These are phyloP conservation scores for Malthinus flaveolus DNA, from an alignment of 2,888 invertebrate genomes.

Conservation along the genomic window DNA sequence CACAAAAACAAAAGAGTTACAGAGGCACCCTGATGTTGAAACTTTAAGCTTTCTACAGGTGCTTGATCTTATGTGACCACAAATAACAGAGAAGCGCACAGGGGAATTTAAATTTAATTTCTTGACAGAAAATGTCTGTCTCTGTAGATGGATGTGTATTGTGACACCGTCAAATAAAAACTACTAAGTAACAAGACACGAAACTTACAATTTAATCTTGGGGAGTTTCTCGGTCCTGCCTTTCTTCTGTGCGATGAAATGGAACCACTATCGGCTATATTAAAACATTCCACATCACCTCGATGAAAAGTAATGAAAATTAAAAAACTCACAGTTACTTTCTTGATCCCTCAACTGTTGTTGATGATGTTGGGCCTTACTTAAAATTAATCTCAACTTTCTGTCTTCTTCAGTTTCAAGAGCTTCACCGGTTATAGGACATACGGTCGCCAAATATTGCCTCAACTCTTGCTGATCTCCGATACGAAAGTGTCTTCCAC, in stretches of 20 bases:
- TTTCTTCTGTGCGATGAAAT: slow-evolving; percentile 57
- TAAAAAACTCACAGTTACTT: slow-evolving; percentile 40
- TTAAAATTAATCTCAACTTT: slow-evolving; percentile 81
- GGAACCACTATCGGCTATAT: slow-evolving; percentile 41
- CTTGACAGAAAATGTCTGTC: too few species aligned
- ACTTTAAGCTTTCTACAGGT: too few species aligned
- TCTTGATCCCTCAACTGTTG: slow-evolving; percentile 78
- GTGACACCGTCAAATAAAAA: too few species aligned
- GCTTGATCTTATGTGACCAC: too few species aligned
- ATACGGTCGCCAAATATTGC: slow-evolving; percentile 81
- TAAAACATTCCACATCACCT: neutral
- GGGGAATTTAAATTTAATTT: too few species aligned
- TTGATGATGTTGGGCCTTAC: slow-evolving; percentile 90
- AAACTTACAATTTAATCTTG: slow-evolving; percentile 55
- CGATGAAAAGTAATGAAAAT: too few species aligned
- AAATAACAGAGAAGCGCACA: too few species aligned
- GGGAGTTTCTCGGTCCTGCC: slow-evolving; percentile 55
- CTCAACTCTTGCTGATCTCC: slow-evolving; percentile 83
- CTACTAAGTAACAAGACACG: too few species aligned
- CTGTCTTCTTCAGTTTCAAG: slow-evolving; percentile 85
- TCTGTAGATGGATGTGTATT: too few species aligned
- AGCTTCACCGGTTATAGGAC: slow-evolving; percentile 81
- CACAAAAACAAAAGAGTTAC: too few species aligned
- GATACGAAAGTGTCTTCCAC: slow-evolving; percentile 82
- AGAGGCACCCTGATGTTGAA: too few species aligned